Percentiles rank a stretch among this genome's conserved stretches.
Conservation (phyloP, 2,888 invertebrate species). For the Didymodactylos carnosus region DNA sequence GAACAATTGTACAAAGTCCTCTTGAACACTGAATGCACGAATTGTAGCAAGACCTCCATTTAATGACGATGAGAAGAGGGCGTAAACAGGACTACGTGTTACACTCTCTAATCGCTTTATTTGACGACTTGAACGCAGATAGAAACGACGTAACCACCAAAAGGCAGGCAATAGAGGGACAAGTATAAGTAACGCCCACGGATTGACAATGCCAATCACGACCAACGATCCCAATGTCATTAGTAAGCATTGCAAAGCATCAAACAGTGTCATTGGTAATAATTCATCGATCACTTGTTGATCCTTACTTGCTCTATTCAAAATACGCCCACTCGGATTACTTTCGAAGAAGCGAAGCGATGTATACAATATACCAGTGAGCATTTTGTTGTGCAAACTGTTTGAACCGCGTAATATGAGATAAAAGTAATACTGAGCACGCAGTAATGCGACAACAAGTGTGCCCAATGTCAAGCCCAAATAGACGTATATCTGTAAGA, state of each 20-base stretch:
- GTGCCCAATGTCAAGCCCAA: background rate
- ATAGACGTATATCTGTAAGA: background rate
- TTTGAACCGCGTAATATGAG: constrained; percentile 43
- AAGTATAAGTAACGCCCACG: constrained; percentile 39
- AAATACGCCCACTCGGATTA: constrained; percentile 45
- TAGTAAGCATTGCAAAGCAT: constrained; percentile 42
- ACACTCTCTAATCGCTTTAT: constrained; percentile 11
- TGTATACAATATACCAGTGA: constrained; percentile 3
- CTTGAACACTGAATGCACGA: constrained; percentile 62
- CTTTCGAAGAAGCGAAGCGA: constrained; percentile 9
- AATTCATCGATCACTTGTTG: constrained; percentile 47
- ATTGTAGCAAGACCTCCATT: constrained; percentile 75
- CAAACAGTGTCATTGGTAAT: constrained; percentile 34
- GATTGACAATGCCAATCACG: constrained; percentile 53
- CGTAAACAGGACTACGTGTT: background rate
- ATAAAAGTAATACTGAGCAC: background rate
- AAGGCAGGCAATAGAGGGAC: constrained; percentile 51
- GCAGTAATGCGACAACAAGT: background rate
- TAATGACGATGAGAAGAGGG: constrained; percentile 31
- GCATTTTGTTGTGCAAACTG: constrained; percentile 50
- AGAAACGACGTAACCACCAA: constrained; percentile 52
- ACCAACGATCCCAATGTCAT: constrained; percentile 45
- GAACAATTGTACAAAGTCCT: constrained; percentile 45
- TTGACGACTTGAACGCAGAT: constrained; percentile 4
- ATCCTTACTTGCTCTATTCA: constrained; percentile 68